These are phyloP conservation scores for Amblyjoppa fuscipennis DNA, from an alignment of 2,888 invertebrate genomes.

Conservation along the genomic window DNA sequence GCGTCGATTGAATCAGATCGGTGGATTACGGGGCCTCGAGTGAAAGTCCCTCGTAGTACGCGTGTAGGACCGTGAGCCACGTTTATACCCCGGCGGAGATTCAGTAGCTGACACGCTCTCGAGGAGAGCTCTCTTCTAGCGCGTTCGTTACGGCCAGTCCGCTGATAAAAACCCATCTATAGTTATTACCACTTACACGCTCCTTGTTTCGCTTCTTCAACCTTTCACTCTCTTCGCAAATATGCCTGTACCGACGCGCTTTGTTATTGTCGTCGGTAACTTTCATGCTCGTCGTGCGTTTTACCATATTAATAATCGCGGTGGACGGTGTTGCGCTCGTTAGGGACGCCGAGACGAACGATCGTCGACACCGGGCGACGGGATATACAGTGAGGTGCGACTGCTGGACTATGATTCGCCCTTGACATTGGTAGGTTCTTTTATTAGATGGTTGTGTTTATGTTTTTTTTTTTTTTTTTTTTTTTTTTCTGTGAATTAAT, in stretches of 20 bases:
- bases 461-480: too few species aligned
- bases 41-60: slow-evolving; percentile 69
- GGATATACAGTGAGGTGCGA: too few species aligned
- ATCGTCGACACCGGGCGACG: too few species aligned
- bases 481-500: too few species aligned
- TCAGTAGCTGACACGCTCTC: slow-evolving; percentile 66
- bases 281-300: background rate
- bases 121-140: slow-evolving; percentile 42
- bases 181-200: background rate
- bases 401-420: background rate
- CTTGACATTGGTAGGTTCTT: background rate
- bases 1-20: slow-evolving; percentile 65
- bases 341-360: background rate
- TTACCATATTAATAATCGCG: background rate
- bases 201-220: background rate
- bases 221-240: background rate
- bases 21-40: slow-evolving; percentile 65
- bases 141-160: background rate
- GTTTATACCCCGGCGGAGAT: slow-evolving; percentile 49
- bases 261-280: background rate
- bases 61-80: slow-evolving; percentile 23
- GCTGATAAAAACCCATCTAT: background rate
- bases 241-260: background rate
- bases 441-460: background rate
- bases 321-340: background rate